Conservation (phyloP, 2,797 vertebrate genomes). For the Phrynocephalus guinanensis region DNA sequence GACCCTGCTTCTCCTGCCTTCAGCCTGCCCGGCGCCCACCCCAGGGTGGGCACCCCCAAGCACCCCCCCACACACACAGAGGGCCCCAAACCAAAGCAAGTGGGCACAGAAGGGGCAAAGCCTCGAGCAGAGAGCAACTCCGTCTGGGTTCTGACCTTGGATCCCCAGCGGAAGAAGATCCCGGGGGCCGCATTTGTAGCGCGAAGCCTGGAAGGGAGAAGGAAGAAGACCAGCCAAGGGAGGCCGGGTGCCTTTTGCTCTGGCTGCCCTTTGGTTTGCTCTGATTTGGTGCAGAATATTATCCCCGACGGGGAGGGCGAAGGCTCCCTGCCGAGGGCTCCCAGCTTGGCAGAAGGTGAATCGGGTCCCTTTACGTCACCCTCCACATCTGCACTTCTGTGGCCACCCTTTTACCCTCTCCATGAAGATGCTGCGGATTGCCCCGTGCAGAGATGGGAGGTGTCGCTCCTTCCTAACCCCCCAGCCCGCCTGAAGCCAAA, state of each 20-base stretch:
- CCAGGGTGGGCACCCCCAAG: no score
- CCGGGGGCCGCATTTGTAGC: neutral
- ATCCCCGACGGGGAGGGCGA: neutral
- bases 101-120: no score
- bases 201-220: neutral
- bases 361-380: no score
- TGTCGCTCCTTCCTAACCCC: neutral
- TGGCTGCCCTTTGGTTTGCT: rapidly evolving
- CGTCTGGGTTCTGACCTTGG: neutral
- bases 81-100: no score
- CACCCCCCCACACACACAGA: no score
- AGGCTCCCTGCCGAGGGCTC: no score
- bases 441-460: no score
- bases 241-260: neutral
- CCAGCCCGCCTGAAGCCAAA: neutral
- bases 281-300: no score
- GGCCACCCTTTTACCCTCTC: no score
- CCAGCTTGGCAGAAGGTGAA: neutral
- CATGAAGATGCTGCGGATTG: no score
- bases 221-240: neutral
- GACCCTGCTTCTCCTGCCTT: no score
- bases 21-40: no score
- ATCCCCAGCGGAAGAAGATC: neutral
- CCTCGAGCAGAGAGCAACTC: neutral
- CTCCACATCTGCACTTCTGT: neutral